Percentiles rank a stretch among this genome's conserved stretches.
phyloP scores from a whole-genome alignment of 37 sponge, comb jelly and placozoan species.

The Aplysina aerophoba region DNA sequence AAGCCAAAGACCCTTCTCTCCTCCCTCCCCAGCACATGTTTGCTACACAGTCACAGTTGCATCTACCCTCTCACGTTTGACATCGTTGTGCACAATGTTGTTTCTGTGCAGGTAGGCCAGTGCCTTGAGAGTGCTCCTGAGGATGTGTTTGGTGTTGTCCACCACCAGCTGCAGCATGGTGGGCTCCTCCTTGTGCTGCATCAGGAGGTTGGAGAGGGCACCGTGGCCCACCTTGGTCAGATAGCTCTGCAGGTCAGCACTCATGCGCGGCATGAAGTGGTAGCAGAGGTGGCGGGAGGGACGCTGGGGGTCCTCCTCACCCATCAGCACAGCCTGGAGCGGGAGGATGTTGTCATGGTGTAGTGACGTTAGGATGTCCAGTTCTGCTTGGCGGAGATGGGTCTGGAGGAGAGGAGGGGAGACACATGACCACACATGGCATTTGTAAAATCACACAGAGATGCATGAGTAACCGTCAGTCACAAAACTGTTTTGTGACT shows the following conservation, averaged over 20 bases:
- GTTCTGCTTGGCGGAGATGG: conserved; percentile 32
- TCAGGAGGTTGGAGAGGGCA: conserved; percentile 13
- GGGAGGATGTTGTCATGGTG: conserved; percentile 53
- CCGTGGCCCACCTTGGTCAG: conserved; percentile 23
- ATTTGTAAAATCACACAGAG: no score
- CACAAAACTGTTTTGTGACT: no score
- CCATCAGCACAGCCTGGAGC: conserved; percentile 46
- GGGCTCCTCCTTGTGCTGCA: conserved; percentile 27
- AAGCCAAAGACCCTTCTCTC: no score
- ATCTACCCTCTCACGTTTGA: conserved; percentile 35
- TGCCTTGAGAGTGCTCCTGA: conserved; percentile 20
- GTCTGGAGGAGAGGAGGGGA: conserved; percentile 47
- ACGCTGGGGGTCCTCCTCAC: conserved; percentile 42
- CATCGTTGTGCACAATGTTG: conserved; percentile 46
- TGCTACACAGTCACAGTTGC: no score
- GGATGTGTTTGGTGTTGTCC: conserved; percentile 41
- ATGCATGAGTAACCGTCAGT: no score
- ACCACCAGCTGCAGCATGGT: conserved; percentile 5
- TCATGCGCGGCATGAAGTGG: conserved; percentile 53
- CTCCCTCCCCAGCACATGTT: neutral
- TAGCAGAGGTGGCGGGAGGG: conserved; percentile 48
- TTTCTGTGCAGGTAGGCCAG: conserved; percentile 34
- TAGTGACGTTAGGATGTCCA: conserved; percentile 26
- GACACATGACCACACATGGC: no score
- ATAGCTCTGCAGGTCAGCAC: conserved; percentile 17